Conservation (phyloP, 2,113 vertebrate species). For the Nanger granti region DNA sequence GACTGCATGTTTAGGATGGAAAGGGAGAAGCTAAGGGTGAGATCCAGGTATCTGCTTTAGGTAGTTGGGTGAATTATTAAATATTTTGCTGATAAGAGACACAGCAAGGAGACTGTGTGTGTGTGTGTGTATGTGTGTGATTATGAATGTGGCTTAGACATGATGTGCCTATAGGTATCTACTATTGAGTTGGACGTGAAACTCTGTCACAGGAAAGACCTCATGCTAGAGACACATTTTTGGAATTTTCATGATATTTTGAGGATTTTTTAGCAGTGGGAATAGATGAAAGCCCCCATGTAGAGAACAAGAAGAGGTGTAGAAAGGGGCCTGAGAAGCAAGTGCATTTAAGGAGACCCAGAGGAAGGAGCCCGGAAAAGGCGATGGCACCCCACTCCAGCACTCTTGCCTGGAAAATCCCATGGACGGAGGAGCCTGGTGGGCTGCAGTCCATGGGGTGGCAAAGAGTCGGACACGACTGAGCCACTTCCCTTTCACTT, state of each 20-base stretch:
- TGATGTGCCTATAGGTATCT: not conserved
- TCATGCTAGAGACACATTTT: not conserved
- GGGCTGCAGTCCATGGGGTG: too few species aligned
- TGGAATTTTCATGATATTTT: not conserved
- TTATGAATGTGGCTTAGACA: not conserved
- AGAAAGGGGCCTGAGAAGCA: not conserved
- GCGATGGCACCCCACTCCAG: too few species aligned
- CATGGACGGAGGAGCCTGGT: too few species aligned
- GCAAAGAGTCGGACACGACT: rapidly evolving
- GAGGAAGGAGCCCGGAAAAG: not conserved
- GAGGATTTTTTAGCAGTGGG: not conserved
- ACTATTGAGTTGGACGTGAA: not conserved
- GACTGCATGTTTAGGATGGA: not conserved
- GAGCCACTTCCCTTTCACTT: too few species aligned
- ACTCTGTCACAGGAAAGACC: not conserved
- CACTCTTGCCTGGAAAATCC: too few species aligned
- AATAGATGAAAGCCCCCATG: not conserved
- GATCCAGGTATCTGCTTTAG: not conserved
- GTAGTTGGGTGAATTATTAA: not conserved
- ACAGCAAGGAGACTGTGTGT: not conserved
- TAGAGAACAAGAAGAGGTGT: not conserved
- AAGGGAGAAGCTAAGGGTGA: not conserved
- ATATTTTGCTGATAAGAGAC: not conserved
- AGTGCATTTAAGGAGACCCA: not conserved
- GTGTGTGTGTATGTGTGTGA: not conserved